Evolutionary conservation across 2,113 vertebrate genomes (phyloP).

Genomic region (Phycodurus eques): DNA sequence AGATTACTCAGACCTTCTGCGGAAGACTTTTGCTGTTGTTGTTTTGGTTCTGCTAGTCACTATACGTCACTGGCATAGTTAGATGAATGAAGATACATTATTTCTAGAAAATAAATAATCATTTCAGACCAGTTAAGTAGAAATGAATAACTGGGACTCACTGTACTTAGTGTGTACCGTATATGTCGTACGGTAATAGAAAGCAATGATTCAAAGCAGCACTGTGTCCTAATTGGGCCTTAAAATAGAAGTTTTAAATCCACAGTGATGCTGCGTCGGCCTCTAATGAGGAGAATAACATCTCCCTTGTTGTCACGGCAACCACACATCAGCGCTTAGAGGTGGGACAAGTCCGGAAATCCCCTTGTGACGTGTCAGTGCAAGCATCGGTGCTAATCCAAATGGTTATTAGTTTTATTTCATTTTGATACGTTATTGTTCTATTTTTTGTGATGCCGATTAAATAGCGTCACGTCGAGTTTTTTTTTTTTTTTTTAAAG

Average conservation of each 20-base stretch:
- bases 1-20: no score
- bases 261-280: neutral
- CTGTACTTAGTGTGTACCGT: no score
- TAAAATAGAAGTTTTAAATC: neutral
- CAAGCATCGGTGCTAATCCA: neutral
- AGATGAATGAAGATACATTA: neutral
- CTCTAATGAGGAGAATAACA: neutral
- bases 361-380: neutral
- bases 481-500: no score
- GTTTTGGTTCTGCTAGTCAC: no score
- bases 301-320: neutral
- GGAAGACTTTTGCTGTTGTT: no score
- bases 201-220: conserved; percentile 59
- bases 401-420: neutral
- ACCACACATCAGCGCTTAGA: neutral
- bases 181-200: conserved; percentile 47
- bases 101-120: no score
- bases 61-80: neutral
- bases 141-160: no score
- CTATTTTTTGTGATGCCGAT: no score
- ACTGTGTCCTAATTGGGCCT: neutral
- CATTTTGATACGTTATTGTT: no score
- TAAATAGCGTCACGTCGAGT: no score
- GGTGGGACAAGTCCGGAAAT: neutral
- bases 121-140: no score